Base-by-base conservation (phyloP, 2,113 vertebrate species). In the Apeltes quadracus region DNA sequence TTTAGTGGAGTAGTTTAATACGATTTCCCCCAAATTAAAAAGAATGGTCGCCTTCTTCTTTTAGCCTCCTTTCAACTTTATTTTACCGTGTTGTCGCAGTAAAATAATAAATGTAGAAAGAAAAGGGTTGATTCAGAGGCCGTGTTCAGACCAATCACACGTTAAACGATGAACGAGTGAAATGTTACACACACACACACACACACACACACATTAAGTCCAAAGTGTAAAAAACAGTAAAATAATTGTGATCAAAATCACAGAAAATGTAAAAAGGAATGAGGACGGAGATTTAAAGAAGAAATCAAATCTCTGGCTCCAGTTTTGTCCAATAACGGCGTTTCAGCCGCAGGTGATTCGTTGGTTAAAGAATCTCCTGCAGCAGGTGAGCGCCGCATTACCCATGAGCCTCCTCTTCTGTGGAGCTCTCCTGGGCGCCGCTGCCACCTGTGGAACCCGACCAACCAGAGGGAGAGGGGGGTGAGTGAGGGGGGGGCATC, bases 361-460 rank as follows among this genome's bases (percentile, higher is more conserved):
- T 61, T 29, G 41, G 50, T 44, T 34, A 68, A 51, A 71, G 67
- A 27, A 68, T 44, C 32, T 66, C 39, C 66, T 15, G 10, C 14
- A 50, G 29, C 20, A 44, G 54, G 67, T 50, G 11, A 51, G 72
- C 64, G 43, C 50, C 3, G 46, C 43, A 51, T 62, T 90, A 90
- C 82, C 79, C 89, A 69, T 69, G 74, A 84, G 89, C 78, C 80
- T 90, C 91, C 22, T 92, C 90, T 86, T 88, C 88, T 72, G 85
- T 84, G 78, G 78, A 87, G 81, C 83, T 87, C 75, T 90, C 87
- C 84, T 81, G 85, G 69, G 80, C 57, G 71, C 48, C 63, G 64
- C 90, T 90, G 76, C 74, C 75, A 87, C 89, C 91, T 92, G 87
- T 79, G 75, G 61, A 62, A 85, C 55, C 79, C 81, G 78, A 83